Evolutionary conservation across 2,888 invertebrate genomes (phyloP), one percentile per base, ranked within the genome.

Genomic region (Drosophila neoperkinsi): DNA sequence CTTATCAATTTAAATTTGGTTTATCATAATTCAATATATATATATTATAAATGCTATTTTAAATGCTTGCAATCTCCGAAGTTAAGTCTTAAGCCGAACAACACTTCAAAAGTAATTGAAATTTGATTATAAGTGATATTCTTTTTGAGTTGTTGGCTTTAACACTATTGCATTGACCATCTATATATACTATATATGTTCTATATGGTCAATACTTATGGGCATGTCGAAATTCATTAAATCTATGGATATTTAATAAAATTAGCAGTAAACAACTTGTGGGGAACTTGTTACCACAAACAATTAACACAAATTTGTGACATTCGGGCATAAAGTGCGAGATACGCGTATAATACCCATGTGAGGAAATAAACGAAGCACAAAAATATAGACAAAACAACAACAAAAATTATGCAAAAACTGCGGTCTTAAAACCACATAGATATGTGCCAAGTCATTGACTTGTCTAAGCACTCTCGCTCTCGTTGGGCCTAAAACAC

Each of bases 401-500:
- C 58, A 66, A 16, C 11, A 41, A 50, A 61, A 33, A 63, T 75
- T 65, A 75, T 79, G 71, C 75, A 78, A 75, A 78, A 64, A 31
- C 51, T 75, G 77, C 64, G 71, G 80, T 73, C 41, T 61, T 11
- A 61, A 61, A 38, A 38, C 65, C 70, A 59, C 60, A 51, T 31
- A 43, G 36, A 72, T 52, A 68, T 73, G 67, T 76, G 86, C 63
- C 78, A 60, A 83, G 86, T 88, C 84, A 84, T 80, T 83, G 84
- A 86, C 84, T 78, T 78, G 66, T 49, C 58, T 51, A 55, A 49
- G 43, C 70, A 67, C 75, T 82, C 75, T 78, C 68, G 72, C 57
- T 82, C 64, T 68, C 63, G 46, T 61, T 79, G 67, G 66, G 71
- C 55, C 46, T 6, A 25, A 53, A 30, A 3, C 13, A 33, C 33